Evolutionary conservation across 2,888 invertebrate species (phyloP).

Genomic region (Lepidocyrtinus sp.): DNA sequence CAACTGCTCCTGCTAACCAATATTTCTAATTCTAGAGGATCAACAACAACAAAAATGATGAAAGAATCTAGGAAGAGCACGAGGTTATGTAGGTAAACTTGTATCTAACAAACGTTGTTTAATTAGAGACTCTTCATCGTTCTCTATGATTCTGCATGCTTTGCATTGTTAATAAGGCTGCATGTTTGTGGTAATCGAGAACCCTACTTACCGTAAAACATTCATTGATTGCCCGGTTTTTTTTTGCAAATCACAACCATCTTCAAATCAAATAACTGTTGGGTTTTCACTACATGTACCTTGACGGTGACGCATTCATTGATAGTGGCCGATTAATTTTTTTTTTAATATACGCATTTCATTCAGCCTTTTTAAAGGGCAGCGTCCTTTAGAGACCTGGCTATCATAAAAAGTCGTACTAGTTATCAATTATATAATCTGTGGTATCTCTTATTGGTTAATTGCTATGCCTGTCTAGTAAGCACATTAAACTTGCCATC

Average conservation of each 20-base stretch:
- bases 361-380: no score
- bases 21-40: not conserved
- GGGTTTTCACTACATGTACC: no score
- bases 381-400: no score
- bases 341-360: no score
- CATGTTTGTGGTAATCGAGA: constrained; percentile 9
- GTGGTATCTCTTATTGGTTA: not conserved
- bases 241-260: no score
- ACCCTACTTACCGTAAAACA: not conserved
- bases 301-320: no score
- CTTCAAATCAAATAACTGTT: no score
- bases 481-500: not conserved
- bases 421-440: no score
- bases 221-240: no score
- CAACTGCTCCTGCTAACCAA: not conserved
- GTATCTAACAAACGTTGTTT: not conserved
- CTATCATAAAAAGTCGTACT: no score
- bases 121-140: constrained; percentile 1
- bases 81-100: constrained; percentile 14
- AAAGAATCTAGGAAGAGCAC: constrained; percentile 7
- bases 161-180: not conserved
- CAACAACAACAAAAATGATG: not conserved
- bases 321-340: no score
- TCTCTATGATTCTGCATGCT: not conserved
- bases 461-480: not conserved